Evolutionary conservation across 2,888 invertebrate genomes (phyloP), one percentile per base, ranked within the genome.

Genomic region (Synanthedon tipuliformis): DNA sequence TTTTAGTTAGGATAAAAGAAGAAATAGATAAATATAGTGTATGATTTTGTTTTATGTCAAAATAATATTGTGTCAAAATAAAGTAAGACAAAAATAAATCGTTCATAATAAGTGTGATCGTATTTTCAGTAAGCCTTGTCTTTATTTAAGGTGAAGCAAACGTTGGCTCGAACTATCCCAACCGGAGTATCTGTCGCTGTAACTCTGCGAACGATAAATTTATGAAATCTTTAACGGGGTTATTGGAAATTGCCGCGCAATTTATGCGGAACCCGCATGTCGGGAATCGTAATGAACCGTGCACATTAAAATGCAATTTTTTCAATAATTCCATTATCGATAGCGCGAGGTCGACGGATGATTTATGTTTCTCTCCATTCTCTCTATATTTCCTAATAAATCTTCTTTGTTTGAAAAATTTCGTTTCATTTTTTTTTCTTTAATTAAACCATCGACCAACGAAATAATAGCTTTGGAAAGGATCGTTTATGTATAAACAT

Each of bases 241-340:
- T 66, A 71, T 69, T 63, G 66, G 65, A 68, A 67, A 66, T 65
- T 57, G 63, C 57, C 59, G 61, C 59, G 61, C 53, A 56, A 64
- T 63, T 64, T 61, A 64, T 65, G 60, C 45, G 58, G 58, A 57
- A 52, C 60, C 58, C 61, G 64, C 69, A 64, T 63, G 71, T 57
- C 57, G 55, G 55, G 71, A 71, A 72, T 71, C 55, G 57, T 63
- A 71, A 72, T 71, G 67, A 68, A 64, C 60, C 62, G 59, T 60
- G 56, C 59, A 61, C 61, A 64, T 68, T 65, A 65, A 68, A 70
- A 67, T 68, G 67, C 66, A 67, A 45, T 45, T 45, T 45, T 45
- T 45, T 45, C 45, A 45, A 45, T 45, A 45, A 45, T 45, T 53
- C 48, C 53, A 51, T 50, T 51, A 50, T 45, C 52, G 52, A 40